These are phyloP conservation scores for Picus viridis DNA, from an alignment of 2,797 vertebrate species.

Conservation along the genomic window DNA sequence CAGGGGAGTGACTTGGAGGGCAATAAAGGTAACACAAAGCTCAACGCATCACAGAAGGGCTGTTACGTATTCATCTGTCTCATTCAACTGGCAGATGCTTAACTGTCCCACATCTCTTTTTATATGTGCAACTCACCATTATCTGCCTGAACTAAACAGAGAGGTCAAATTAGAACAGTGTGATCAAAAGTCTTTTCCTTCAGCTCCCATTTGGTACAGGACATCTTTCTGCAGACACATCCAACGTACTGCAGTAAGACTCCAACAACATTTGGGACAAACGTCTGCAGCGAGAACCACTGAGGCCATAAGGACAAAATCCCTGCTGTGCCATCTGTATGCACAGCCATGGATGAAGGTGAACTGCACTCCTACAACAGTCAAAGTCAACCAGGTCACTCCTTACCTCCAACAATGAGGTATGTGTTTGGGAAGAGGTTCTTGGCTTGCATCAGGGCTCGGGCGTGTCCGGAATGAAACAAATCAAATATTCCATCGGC, in stretches of 20 bases:
- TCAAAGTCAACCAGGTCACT: constrained; percentile 26
- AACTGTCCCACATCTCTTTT: background rate
- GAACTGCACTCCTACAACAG: background rate
- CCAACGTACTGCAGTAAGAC: background rate
- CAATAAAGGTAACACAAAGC: background rate
- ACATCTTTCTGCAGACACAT: background rate
- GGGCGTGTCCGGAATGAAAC: constrained; percentile 97
- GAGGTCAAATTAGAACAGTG: background rate
- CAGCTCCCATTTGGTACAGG: background rate
- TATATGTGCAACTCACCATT: background rate
- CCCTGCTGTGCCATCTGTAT: background rate
- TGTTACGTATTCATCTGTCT: background rate
- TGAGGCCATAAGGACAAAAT: background rate
- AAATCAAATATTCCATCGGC: constrained; percentile 98
- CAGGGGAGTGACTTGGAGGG: background rate
- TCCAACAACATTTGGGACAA: background rate
- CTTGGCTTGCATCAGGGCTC: constrained; percentile 98
- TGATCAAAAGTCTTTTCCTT: background rate
- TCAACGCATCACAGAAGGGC: background rate
- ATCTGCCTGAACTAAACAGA: background rate
- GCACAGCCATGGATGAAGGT: background rate
- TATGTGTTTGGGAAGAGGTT: constrained; percentile 97
- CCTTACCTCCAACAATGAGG: constrained; percentile 95
- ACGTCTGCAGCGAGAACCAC: background rate
- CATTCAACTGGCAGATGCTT: background rate